These are phyloP conservation scores for Mycetomoellerius zeteki DNA, from an alignment of 1,140 invertebrate species.

Conservation along the genomic window DNA sequence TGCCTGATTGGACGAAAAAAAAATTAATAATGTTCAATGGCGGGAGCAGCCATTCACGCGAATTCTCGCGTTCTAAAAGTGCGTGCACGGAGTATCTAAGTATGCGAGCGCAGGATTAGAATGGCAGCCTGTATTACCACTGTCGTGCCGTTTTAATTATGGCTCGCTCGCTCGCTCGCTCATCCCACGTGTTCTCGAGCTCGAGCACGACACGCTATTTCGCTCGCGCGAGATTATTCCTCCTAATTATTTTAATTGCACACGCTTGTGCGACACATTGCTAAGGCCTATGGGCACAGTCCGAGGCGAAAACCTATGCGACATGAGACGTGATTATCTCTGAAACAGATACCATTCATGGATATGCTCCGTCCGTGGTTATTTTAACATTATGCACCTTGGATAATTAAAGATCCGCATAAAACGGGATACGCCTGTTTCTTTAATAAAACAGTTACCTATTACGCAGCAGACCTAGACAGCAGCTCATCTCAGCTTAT, in stretches of 20 bases:
- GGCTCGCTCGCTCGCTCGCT: conserved; percentile 16
- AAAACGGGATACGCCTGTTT: neutral
- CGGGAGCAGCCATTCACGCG: conserved; percentile 5
- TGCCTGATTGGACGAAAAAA: neutral
- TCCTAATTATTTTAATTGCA: conserved; percentile 82
- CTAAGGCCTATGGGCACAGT: neutral
- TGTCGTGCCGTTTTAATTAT: conserved; percentile 78
- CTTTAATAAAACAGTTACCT: conserved; percentile 14
- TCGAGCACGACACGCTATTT: conserved; percentile 72
- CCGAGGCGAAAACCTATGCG: neutral
- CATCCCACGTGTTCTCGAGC: conserved; percentile 27
- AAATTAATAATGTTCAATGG: neutral
- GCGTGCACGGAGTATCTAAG: conserved; percentile 45
- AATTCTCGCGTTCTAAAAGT: conserved; percentile 43
- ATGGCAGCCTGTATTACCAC: conserved; percentile 24
- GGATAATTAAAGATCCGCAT: conserved; percentile 5
- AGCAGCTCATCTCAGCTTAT: neutral
- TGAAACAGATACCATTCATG: conserved; percentile 48
- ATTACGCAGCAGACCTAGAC: neutral
- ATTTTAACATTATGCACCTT: conserved; percentile 13
- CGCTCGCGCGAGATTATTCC: conserved; percentile 73
- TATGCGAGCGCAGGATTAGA: conserved; percentile 35
- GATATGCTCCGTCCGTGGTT: neutral
- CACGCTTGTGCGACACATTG: conserved; percentile 32
- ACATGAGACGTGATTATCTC: conserved; percentile 44